Conservation (phyloP, 2,888 invertebrate species). For the Acanthosepion esculentum region DNA sequence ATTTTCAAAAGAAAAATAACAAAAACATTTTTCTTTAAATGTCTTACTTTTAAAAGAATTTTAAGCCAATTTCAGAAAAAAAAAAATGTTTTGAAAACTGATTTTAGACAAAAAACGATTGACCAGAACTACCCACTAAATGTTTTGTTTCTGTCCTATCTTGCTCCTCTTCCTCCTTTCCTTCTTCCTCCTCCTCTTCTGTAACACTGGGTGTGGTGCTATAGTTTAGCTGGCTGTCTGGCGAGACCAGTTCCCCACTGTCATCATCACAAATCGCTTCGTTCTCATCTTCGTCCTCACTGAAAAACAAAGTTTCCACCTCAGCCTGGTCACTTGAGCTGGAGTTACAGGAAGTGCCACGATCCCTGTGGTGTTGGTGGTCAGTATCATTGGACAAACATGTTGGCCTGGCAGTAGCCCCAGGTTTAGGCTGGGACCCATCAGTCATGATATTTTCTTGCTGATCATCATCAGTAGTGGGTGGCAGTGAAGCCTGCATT, state of each 20-base stretch:
- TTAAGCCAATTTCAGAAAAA: no score
- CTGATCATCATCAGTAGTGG: no score
- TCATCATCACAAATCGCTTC: not conserved
- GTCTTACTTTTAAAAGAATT: no score
- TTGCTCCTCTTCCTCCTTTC: not conserved
- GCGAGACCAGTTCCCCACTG: constrained; percentile 7
- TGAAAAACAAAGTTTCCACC: not conserved
- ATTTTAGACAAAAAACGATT: constrained; percentile 7
- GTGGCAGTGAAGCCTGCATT: not conserved
- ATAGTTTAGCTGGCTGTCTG: not conserved
- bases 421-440: not conserved
- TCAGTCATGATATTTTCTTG: not conserved
- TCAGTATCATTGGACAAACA: not conserved
- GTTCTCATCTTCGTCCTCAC: constrained; percentile 8
- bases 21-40: not conserved
- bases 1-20: not conserved
- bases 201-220: not conserved
- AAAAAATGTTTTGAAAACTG: no score
- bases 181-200: not conserved
- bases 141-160: not conserved
- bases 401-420: not conserved
- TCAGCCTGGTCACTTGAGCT: not conserved
- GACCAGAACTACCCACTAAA: not conserved
- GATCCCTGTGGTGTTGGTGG: not conserved
- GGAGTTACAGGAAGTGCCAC: not conserved